phyloP scores from a whole-genome alignment of 1,140 invertebrate genomes.

The Rhizoglyphus robini region DNA sequence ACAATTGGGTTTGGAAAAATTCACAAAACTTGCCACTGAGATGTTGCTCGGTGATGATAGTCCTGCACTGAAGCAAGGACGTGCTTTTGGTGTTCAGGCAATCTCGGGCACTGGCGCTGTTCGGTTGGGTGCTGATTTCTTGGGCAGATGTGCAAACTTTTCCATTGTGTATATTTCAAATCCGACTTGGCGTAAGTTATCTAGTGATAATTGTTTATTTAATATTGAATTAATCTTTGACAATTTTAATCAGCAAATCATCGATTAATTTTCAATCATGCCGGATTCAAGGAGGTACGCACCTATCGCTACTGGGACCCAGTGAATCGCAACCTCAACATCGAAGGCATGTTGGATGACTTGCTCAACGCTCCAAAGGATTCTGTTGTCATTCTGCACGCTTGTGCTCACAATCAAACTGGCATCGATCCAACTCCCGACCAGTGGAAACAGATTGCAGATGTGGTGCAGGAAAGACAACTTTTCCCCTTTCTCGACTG shows the following conservation, averaged over 20 bases:
- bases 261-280: conserved; percentile 68
- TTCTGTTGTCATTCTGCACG: conserved; percentile 82
- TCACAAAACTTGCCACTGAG: conserved; percentile 56
- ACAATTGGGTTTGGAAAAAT: conserved; percentile 71
- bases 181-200: conserved; percentile 78
- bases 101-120: conserved; percentile 87
- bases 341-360: conserved; percentile 72
- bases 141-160: conserved; percentile 55
- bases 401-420: conserved; percentile 96
- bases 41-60: conserved; percentile 75
- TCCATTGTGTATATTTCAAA: conserved; percentile 74
- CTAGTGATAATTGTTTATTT: not conserved
- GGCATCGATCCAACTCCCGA: conserved; percentile 74
- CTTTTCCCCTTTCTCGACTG: conserved; percentile 87
- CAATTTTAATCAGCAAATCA: conserved; percentile 59
- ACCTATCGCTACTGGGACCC: conserved; percentile 89
- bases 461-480: conserved; percentile 59
- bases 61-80: conserved; percentile 55
- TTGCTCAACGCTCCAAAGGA: conserved; percentile 58
- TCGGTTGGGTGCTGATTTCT: conserved; percentile 74
- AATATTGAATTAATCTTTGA: not conserved
- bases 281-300: conserved; percentile 62
- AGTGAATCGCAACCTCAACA: conserved; percentile 56
- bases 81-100: conserved; percentile 70
- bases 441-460: conserved; percentile 66